Conservation (phyloP, 2,113 vertebrate species). For the Alaudala cheleensis region DNA sequence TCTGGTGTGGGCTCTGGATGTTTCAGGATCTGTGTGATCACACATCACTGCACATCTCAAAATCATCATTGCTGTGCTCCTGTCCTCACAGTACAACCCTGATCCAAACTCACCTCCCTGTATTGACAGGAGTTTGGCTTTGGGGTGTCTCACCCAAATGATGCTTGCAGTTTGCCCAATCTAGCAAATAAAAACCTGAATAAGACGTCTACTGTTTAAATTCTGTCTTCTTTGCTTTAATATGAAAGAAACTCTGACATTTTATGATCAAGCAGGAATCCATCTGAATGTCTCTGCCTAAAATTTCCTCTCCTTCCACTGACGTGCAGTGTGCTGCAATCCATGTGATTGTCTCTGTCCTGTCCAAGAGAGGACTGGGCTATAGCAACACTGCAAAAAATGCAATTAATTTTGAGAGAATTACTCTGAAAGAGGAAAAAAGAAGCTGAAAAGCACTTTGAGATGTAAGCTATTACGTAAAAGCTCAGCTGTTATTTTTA, state of each 20-base stretch:
- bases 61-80: background rate
- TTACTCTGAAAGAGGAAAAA: background rate
- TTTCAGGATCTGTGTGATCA: fast-evolving
- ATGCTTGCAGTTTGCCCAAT: background rate
- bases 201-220: background rate
- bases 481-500: background rate
- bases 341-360: background rate
- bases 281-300: background rate
- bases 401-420: background rate
- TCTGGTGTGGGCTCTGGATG: background rate
- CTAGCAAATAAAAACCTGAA: background rate
- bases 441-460: background rate
- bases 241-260: background rate
- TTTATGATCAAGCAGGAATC: background rate
- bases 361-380: background rate
- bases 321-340: background rate
- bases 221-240: background rate
- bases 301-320: background rate
- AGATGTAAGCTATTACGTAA: background rate
- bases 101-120: background rate
- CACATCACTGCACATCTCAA: background rate
- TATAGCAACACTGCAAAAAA: background rate
- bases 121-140: background rate
- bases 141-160: background rate
- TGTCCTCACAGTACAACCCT: background rate